These are phyloP conservation scores for Cryptoprocta ferox DNA, from an alignment of 2,797 vertebrate species.

Conservation along the genomic window DNA sequence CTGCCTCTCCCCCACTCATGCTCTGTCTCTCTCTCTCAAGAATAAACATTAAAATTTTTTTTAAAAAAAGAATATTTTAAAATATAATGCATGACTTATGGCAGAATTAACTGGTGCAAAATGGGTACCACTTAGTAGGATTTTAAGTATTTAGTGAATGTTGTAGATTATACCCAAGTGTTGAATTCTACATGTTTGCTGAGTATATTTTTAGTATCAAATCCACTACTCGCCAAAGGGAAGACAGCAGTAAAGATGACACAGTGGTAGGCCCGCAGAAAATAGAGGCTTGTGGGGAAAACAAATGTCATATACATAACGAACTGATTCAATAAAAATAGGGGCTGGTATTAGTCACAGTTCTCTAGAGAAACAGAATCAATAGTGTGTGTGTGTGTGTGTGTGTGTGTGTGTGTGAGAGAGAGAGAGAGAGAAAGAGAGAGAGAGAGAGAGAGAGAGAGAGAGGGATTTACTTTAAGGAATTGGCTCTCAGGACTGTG, in stretches of 20 bases:
- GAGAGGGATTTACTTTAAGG: background rate
- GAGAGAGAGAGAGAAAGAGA: too few species aligned
- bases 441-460: too few species aligned
- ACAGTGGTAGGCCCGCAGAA: background rate
- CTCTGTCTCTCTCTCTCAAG: too few species aligned
- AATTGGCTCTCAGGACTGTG: background rate
- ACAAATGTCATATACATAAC: background rate
- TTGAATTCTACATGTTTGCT: background rate
- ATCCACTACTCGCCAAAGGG: background rate
- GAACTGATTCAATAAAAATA: background rate
- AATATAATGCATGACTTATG: background rate
- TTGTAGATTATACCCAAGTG: background rate
- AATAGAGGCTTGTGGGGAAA: background rate
- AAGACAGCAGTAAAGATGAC: background rate
- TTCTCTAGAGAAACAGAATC: background rate
- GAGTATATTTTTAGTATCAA: background rate
- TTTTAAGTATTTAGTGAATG: background rate
- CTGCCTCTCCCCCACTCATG: too few species aligned
- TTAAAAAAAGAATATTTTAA: too few species aligned
- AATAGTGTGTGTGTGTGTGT: background rate
- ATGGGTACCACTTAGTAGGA: background rate
- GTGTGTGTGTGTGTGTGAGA: background rate
- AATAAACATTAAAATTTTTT: too few species aligned
- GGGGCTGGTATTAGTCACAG: background rate
- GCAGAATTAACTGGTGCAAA: conserved; percentile 17